A percentile compares a stretch with the other conserved stretches of the same genome.
Evolutionary conservation across 2,113 vertebrate genomes (phyloP).

Genomic region (Hyaena hyaena): DNA sequence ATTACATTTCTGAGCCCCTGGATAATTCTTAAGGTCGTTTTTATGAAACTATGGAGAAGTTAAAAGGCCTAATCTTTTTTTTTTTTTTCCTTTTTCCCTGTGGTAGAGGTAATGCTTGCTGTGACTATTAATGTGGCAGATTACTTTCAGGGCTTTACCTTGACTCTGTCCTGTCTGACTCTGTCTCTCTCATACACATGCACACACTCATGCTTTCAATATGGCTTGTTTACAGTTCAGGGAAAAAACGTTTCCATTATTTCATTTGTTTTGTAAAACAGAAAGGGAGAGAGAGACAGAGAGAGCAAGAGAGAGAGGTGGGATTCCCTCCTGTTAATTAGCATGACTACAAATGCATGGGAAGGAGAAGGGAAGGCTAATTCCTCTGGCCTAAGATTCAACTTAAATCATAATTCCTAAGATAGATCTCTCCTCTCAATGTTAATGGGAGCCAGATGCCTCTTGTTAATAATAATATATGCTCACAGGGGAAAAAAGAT

Average conservation of each 20-base stretch:
- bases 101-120: background rate
- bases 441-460: constrained; percentile 91
- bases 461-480: constrained; percentile 88
- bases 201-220: background rate
- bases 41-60: constrained; percentile 64
- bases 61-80: background rate
- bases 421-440: constrained; percentile 84
- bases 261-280: background rate
- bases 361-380: constrained; percentile 88
- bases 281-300: constrained; percentile 26
- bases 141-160: background rate
- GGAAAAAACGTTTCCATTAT: constrained; percentile 33
- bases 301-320: constrained; percentile 52
- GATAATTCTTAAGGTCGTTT: constrained; percentile 49
- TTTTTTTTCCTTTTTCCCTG: too few relatives aligned
- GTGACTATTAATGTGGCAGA: background rate
- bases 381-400: constrained; percentile 88
- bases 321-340: constrained; percentile 84
- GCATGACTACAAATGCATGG: constrained; percentile 86
- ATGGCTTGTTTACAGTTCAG: constrained; percentile 32
- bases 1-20: background rate
- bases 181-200: background rate
- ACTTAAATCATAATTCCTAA: constrained; percentile 91
- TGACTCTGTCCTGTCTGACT: background rate
- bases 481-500: constrained; percentile 43